Conservation (phyloP, 1,140 invertebrate species). For the Latrodectus geometricus region DNA sequence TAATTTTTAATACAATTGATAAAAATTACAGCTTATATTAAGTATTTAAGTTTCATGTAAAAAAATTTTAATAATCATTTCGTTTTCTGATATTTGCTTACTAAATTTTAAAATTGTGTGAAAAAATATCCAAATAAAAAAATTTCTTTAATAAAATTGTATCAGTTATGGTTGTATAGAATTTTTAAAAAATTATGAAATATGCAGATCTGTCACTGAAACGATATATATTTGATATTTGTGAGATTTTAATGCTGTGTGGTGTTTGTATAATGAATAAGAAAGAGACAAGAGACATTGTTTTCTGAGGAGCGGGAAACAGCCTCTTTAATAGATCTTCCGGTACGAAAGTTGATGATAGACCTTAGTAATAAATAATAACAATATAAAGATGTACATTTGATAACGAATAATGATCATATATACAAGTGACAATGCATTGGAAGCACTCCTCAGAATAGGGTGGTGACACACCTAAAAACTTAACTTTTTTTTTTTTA, state of each 20-base stretch:
- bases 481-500: slow-evolving; percentile 30
- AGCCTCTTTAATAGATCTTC: slow-evolving; percentile 63
- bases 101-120: too few species aligned
- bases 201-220: not conserved
- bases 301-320: slow-evolving; percentile 61
- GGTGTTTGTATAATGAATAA: slow-evolving; percentile 14
- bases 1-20: too few species aligned
- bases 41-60: too few species aligned
- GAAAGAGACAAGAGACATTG: slow-evolving; percentile 29
- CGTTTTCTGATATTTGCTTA: too few species aligned
- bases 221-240: not conserved
- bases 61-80: too few species aligned
- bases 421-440: slow-evolving; percentile 61
- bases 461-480: slow-evolving; percentile 55
- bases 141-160: too few species aligned
- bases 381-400: slow-evolving; percentile 64
- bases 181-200: not conserved
- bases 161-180: not conserved
- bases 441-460: slow-evolving; percentile 62
- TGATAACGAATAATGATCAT: slow-evolving; percentile 60
- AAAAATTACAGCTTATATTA: too few species aligned
- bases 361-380: slow-evolving; percentile 63
- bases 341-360: slow-evolving; percentile 62
- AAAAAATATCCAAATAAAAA: too few species aligned
- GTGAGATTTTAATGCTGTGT: not conserved